Percentiles rank a stretch among this genome's conserved stretches.
phyloP scores from a whole-genome alignment of 1,140 invertebrate species.

The Drosophila suzukii region DNA sequence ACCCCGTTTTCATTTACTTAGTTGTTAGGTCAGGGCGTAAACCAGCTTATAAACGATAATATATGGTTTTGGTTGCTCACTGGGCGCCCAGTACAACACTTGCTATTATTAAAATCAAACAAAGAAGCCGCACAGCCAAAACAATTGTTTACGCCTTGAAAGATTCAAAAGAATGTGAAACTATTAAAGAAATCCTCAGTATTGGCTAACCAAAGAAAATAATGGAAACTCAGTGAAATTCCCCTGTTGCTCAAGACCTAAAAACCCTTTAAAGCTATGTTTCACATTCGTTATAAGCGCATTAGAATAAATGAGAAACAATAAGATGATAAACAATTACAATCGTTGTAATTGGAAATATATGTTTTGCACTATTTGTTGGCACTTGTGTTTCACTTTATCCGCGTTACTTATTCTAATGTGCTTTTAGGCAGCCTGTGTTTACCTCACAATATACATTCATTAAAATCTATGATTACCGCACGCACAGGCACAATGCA shows the following conservation, averaged over 20 bases:
- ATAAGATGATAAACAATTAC: constrained; percentile 8
- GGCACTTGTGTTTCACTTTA: constrained; percentile 7
- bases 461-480: constrained; percentile 59
- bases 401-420: constrained; percentile 53
- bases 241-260: neutral
- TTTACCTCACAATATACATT: constrained; percentile 23
- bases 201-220: neutral
- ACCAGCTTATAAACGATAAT: constrained; percentile 38
- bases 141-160: constrained; percentile 57
- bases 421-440: constrained; percentile 49
- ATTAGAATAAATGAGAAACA: constrained; percentile 34
- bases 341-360: constrained; percentile 32
- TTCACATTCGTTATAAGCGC: constrained; percentile 55
- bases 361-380: constrained; percentile 7
- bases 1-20: constrained; percentile 66
- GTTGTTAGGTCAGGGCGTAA: constrained; percentile 67
- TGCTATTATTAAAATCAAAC: constrained; percentile 23
- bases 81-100: constrained; percentile 37
- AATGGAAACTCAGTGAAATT: constrained; percentile 8
- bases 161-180: constrained; percentile 55
- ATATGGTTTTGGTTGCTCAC: constrained; percentile 53
- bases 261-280: constrained; percentile 27
- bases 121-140: constrained; percentile 30
- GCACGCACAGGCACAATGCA: constrained; percentile 80
- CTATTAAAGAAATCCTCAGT: constrained; percentile 23